Base-by-base conservation (phyloP, 2,797 vertebrate species). In the Sebastes vulpes region DNA sequence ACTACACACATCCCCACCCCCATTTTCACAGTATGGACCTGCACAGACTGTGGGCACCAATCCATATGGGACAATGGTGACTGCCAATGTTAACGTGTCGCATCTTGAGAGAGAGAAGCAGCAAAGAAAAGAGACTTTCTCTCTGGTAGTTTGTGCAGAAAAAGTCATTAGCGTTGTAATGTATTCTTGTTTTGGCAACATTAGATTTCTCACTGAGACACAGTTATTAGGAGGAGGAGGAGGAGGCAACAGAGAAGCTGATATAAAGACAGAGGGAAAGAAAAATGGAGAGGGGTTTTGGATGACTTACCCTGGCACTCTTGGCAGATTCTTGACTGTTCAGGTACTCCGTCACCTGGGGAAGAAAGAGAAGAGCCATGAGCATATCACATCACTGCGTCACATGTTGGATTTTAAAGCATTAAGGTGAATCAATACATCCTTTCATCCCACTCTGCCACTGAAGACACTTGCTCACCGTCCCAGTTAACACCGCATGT, bases 301-400 rank as follows among this genome's bases (percentile, higher is more conserved):
- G 54, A 42, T 11, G 35, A 92, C 97, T 98, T 89, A 98, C 98
- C 95, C 98, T 95, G 93, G 97, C 96, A 23, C 96, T 97, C 94
- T 99, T 99, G 87, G 98, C 98, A 18, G 97, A 96, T 93, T 99
- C 98, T 95, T 99, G 98, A 73, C 96, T 97, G 5, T 97, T 98
- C 94, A 98, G 95, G 91, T 98, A 99, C 82, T 99, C 98, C 0
- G 97, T 97, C 90, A 99, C 95, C 98, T 99, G n/a, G 32, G 29
- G 90, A 3, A 74, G 54, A 77, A 64, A 83, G 58, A 84, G 58
- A 84, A 10, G n/a, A 56, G 60, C 20, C 77, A 72, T 91, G 77
- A 91, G 81, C 66, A 88, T 46, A 72, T 79, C 63, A 68, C 75
- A 88, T 73, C 76, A 38, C 76, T 18, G 75, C 38, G 5, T 89